Base-by-base conservation (phyloP, 2,113 vertebrate genomes). In the Entosphenus tridentatus region DNA sequence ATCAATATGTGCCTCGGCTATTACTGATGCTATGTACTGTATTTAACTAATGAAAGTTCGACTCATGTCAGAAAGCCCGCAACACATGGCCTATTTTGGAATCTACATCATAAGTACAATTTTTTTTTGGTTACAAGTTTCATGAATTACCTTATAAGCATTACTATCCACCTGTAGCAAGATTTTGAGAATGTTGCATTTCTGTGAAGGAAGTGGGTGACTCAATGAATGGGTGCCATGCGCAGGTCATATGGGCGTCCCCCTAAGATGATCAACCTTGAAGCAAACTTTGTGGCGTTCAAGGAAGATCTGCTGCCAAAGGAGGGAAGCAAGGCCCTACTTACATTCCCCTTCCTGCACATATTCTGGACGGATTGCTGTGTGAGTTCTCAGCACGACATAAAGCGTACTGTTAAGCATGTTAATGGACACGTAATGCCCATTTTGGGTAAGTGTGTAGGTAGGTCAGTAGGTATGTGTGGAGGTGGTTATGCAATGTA, bases 331-430 rank as follows among this genome's bases (percentile, higher is more conserved):
- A 92, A 88, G 73, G 92, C 93, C 2, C 85, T 98, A 59, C 81
- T 98, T 70, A 98, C 93, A 11, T 98, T 98, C 78, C 93, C 93
- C 12, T 98, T 97, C 73, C 88, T 98, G 57, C 92, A 98, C 74
- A 84, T 98, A 74, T 98, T 91, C 76, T 98, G 93, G 93, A 95
- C 93, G 3, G 93, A 98, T 74, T 98, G 93, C 80, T 97, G 89
- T 71, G 93, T 98, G 72, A 92, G 92, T 90, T 76, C 39, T 65
- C 11, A 4, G 2, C 1, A 68, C 74, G 67, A 70, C 9, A 17
- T 56, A 10, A 56, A 67, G 14, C 54, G 11, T 39, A 5, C 39
- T 39, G 39, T 2, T 4, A 55, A 55, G 55, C 58, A 16, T 7
- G 0, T 13, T 21, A 68, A 10, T 72, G 12, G 70, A 67, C 72